Evolutionary conservation across 2,113 vertebrate genomes (phyloP), one percentile per base, ranked within the genome.

Genomic region (Lampris megalopsis): DNA sequence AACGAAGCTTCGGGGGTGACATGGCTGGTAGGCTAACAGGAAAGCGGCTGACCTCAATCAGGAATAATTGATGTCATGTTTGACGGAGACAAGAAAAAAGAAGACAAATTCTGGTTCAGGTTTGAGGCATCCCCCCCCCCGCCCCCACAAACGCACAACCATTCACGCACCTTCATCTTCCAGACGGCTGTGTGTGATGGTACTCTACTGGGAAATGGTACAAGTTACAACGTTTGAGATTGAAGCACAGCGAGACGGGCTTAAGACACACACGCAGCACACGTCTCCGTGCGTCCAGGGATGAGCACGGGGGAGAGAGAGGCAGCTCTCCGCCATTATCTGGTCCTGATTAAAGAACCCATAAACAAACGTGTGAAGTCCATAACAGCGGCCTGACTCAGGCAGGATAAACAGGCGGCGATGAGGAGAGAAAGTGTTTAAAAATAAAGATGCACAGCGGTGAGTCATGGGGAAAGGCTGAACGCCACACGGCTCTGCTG

Each of bases 301-400:
- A 91, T 88, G 88, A 58, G 35, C 68, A 73, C 54, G 58, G 4
- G 53, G 78, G 24, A 24, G 24, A 24, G 73, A 71, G 75, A 86
- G 82, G 81, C 81, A 76, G 2, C 74, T 42, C 83, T 86, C 61
- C 61, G 7, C 42, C 53, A 63, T 85, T 89, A 84, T 91, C 88
- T 92, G 92, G 79, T 83, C 75, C 85, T 92, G 77, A 88, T 90
- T 92, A 91, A 89, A 88, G 79, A 72, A 75, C 79, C 77, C 84
- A 75, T 91, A 93, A 91, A 91, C 89, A 90, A 89, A 79, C 84
- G 71, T 91, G 91, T 89, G 86, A 87, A 88, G 87, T 90, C 86
- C 80, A 77, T 83, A 88, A 86, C 83, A 79, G 83, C 81, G 61
- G 78, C 80, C 69, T 88, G 77, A 75, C 82, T 88, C 82, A 86